A percentile compares a stretch with the other conserved stretches of the same genome.
These are phyloP conservation scores for Drosophila anomalata DNA, from an alignment of 2,888 invertebrate genomes.

Conservation along the genomic window DNA sequence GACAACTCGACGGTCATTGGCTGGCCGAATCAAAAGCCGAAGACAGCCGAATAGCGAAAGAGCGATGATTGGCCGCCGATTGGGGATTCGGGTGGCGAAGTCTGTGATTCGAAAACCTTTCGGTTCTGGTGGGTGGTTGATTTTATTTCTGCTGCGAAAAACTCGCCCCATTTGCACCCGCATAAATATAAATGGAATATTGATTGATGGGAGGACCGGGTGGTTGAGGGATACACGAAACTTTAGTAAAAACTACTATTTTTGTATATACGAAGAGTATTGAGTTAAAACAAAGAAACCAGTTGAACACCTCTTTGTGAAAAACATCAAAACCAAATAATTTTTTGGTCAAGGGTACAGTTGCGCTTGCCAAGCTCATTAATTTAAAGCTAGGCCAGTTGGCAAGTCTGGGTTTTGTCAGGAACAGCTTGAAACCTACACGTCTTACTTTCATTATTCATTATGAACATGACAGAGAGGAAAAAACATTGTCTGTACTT, in stretches of 20 bases:
- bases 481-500: conserved; percentile 55
- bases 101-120: conserved; percentile 24
- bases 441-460: conserved; percentile 56
- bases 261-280: background rate
- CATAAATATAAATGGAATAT: conserved; percentile 22
- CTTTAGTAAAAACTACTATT: background rate
- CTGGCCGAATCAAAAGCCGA: conserved; percentile 17
- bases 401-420: conserved; percentile 6
- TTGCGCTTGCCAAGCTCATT: conserved; percentile 7
- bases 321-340: background rate
- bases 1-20: conserved; percentile 16
- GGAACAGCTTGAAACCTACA: conserved; percentile 7
- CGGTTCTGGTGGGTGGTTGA: conserved; percentile 37
- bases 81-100: conserved; percentile 23
- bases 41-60: conserved; percentile 10
- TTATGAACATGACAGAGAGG: conserved; percentile 64
- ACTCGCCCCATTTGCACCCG: conserved; percentile 33
- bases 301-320: background rate
- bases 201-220: conserved; percentile 43
- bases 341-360: conserved; percentile 11
- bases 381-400: conserved; percentile 3
- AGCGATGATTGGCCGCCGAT: conserved; percentile 21
- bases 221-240: conserved; percentile 9
- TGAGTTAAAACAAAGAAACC: background rate
- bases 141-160: conserved; percentile 22